Percentiles rank a stretch among this genome's conserved stretches.
Conservation (phyloP, 2,797 vertebrate genomes). For the Podargus strigoides region DNA sequence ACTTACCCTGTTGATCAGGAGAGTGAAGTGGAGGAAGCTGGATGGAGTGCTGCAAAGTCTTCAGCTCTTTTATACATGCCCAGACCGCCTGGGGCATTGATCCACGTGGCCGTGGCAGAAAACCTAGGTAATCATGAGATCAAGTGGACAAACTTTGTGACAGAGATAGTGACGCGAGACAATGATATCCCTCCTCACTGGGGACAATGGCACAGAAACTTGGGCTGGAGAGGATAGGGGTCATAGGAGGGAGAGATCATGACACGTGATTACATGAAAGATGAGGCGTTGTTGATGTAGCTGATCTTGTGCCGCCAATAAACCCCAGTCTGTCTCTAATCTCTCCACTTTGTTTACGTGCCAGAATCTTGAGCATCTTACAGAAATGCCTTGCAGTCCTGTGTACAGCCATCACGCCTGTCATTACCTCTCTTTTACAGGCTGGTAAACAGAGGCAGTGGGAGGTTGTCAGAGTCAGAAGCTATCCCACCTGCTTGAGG, state of each 20-base stretch:
- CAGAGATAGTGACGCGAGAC: background rate
- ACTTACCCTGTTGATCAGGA: background rate
- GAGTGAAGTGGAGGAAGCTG: too few species aligned
- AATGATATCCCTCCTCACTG: background rate
- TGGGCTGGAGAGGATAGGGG: background rate
- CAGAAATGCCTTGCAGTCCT: background rate
- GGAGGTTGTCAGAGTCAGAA: background rate
- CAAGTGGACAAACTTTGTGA: background rate
- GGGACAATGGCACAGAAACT: rapidly evolving
- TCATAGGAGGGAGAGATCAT: background rate
- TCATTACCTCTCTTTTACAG: background rate
- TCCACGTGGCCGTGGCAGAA: background rate
- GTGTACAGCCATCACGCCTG: background rate
- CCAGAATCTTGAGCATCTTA: background rate
- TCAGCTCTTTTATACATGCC: background rate
- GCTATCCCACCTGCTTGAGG: background rate
- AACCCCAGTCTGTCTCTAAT: background rate
- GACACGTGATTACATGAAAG: background rate
- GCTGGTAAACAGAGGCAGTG: background rate
- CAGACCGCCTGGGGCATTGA: background rate
- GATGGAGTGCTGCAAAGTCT: too few species aligned
- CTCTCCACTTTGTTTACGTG: background rate
- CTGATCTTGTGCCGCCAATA: background rate
- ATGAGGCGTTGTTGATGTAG: background rate
- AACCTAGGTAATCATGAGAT: too few species aligned